phyloP scores from a whole-genome alignment of 2,797 vertebrate species.

The Epinephelus malabaricus region DNA sequence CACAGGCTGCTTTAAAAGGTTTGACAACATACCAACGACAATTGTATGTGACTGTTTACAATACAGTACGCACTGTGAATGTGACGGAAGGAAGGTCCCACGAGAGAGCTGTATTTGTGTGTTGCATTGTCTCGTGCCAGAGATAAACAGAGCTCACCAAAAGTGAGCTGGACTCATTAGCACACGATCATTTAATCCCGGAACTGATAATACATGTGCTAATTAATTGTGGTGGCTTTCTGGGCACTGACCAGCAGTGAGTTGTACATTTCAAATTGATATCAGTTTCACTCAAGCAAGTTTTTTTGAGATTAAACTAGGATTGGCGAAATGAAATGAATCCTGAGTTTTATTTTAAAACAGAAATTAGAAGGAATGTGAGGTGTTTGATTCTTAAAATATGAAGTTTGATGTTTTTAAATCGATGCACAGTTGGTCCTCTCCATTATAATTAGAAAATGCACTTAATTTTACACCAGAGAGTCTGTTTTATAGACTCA shows the following conservation, averaged over 20 bases:
- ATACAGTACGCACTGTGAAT: conserved; percentile 3
- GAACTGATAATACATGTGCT: conserved; percentile 24
- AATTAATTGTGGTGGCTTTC: conserved; percentile 23
- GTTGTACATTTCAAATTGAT: background rate
- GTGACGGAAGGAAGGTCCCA: conserved; percentile 26
- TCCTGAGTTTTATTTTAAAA: background rate
- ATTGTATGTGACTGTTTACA: conserved; percentile 16
- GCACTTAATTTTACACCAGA: conserved; percentile 41
- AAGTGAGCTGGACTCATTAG: conserved; percentile 37
- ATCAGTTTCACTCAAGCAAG: background rate
- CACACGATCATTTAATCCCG: conserved; percentile 16
- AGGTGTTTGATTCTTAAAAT: background rate
- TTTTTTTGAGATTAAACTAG: background rate
- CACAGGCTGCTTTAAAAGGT: conserved; percentile 4
- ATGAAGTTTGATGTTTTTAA: conserved; percentile 5
- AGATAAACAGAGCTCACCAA: conserved; percentile 7
- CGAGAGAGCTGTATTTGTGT: conserved; percentile 1
- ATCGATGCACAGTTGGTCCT: conserved; percentile 23
- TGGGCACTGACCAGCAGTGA: background rate
- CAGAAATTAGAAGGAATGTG: background rate
- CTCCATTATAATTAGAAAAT: conserved; percentile 38
- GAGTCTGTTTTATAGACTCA: conserved; percentile 48
- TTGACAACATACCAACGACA: conserved; percentile 22
- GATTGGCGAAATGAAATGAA: background rate
- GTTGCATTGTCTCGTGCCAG: conserved; percentile 13